These are phyloP conservation scores for Carassius gibelio DNA, from an alignment of 2,113 vertebrate genomes.

Conservation along the genomic window DNA sequence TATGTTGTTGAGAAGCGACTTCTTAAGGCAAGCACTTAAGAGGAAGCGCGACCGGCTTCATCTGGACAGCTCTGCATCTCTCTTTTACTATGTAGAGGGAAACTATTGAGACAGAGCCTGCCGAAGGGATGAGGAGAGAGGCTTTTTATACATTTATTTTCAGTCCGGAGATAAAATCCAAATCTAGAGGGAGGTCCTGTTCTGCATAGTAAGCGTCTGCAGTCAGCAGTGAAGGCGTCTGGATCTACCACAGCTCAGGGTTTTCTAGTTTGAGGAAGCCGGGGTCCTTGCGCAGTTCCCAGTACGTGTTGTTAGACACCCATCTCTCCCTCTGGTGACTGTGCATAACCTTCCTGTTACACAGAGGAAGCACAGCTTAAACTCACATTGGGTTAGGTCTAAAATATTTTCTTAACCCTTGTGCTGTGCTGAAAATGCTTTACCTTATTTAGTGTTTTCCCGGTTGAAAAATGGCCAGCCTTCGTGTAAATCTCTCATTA, in stretches of 20 bases:
- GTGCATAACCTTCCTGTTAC: conserved; percentile 88
- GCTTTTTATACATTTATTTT: neutral
- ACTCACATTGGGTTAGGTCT: neutral
- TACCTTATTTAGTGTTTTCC: too few relatives aligned
- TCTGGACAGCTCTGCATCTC: conserved; percentile 62
- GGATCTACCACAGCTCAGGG: conserved; percentile 88
- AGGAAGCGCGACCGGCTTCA: conserved; percentile 64
- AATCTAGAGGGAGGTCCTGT: conserved; percentile 51
- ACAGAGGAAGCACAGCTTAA: neutral
- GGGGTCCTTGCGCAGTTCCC: conserved; percentile 96
- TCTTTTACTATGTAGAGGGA: conserved; percentile 64
- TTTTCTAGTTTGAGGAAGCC: conserved; percentile 96
- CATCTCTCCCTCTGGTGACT: conserved; percentile 93
- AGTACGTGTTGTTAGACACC: conserved; percentile 95
- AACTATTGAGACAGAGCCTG: conserved; percentile 52
- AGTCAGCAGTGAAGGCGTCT: conserved; percentile 70
- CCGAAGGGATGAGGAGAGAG: conserved; percentile 26
- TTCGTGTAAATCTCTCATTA: too few relatives aligned
- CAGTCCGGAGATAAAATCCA: conserved; percentile 17
- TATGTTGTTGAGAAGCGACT: conserved; percentile 55
- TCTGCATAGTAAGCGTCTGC: conserved; percentile 88
- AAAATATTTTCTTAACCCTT: too few relatives aligned
- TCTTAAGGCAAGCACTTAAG: conserved; percentile 79
- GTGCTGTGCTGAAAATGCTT: too few relatives aligned
- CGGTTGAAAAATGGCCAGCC: too few relatives aligned